phyloP scores from a whole-genome alignment of 2,113 vertebrate species.

The Andinoacara biseriatus region DNA sequence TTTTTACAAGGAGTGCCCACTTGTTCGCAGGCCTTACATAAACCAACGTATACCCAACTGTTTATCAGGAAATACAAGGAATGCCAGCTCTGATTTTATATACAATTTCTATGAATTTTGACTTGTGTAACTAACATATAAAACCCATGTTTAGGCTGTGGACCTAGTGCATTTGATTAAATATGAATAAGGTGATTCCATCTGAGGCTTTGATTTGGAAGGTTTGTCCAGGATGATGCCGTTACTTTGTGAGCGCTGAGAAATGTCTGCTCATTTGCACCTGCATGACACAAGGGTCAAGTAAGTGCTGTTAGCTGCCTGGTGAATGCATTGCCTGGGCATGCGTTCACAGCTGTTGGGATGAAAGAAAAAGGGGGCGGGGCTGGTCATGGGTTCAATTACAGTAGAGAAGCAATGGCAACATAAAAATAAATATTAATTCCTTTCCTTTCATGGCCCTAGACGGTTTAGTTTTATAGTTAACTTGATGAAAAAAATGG shows the following conservation, averaged over 20 bases:
- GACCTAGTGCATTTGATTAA: neutral
- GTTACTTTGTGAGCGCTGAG: neutral
- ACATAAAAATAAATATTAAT: conserved; percentile 7
- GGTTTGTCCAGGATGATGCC: too few relatives aligned
- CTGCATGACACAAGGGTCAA: neutral
- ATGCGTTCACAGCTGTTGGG: neutral
- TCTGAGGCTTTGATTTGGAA: too few relatives aligned
- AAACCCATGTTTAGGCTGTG: too few relatives aligned
- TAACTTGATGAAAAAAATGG: neutral
- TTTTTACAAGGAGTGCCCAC: neutral
- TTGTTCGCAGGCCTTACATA: neutral
- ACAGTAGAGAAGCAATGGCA: neutral
- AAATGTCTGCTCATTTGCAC: neutral
- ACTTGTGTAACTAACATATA: neutral
- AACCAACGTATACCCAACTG: neutral
- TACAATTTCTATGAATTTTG: too few relatives aligned
- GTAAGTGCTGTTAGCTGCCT: neutral
- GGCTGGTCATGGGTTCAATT: neutral
- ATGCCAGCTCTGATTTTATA: neutral
- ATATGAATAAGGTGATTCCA: neutral
- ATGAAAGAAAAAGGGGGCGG: neutral
- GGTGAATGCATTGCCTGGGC: conserved; percentile 3
- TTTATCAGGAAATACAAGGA: neutral
- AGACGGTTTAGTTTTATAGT: neutral
- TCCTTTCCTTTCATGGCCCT: conserved; percentile 2